phyloP scores from a whole-genome alignment of 1,140 invertebrate species.

The Plectus sambesii region DNA sequence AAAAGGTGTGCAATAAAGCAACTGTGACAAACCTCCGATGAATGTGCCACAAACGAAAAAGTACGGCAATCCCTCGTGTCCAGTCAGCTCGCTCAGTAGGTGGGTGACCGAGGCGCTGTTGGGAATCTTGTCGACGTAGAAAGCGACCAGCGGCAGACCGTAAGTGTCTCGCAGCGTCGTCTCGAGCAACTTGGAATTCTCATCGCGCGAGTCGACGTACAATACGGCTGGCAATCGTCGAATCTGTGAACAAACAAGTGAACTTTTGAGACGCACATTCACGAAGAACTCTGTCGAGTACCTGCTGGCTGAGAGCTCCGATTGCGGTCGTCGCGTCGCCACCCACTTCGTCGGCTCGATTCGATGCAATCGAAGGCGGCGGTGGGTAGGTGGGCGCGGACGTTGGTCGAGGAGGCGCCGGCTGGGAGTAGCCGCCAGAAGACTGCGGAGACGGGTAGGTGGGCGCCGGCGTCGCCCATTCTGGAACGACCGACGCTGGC shows the following conservation, averaged over 20 bases:
- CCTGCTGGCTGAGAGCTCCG: neutral
- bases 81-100: slow-evolving; percentile 39
- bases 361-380: slow-evolving; percentile 1
- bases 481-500: too few relatives aligned
- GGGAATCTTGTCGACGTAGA: slow-evolving; percentile 45
- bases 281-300: slow-evolving; percentile 11
- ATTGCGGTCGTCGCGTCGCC: neutral
- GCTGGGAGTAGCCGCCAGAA: too few relatives aligned
- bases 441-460: too few relatives aligned
- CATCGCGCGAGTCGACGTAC: slow-evolving; percentile 36
- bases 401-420: slow-evolving; percentile 13
- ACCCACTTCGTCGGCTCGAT: slow-evolving; percentile 1
- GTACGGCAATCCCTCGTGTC: slow-evolving; percentile 41
- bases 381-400: neutral
- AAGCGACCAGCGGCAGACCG: slow-evolving; percentile 42
- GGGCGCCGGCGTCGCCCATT: too few relatives aligned
- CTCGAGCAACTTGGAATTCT: slow-evolving; percentile 28
- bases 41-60: slow-evolving; percentile 46
- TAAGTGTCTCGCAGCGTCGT: slow-evolving; percentile 38
- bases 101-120: slow-evolving; percentile 30
- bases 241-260: slow-evolving; percentile 30
- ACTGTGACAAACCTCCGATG: slow-evolving; percentile 45
- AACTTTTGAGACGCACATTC: slow-evolving; percentile 1
- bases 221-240: slow-evolving; percentile 42
- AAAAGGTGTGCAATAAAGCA: neutral